phyloP scores from a whole-genome alignment of 2,113 vertebrate species.

The Leptobrachium leishanense region DNA sequence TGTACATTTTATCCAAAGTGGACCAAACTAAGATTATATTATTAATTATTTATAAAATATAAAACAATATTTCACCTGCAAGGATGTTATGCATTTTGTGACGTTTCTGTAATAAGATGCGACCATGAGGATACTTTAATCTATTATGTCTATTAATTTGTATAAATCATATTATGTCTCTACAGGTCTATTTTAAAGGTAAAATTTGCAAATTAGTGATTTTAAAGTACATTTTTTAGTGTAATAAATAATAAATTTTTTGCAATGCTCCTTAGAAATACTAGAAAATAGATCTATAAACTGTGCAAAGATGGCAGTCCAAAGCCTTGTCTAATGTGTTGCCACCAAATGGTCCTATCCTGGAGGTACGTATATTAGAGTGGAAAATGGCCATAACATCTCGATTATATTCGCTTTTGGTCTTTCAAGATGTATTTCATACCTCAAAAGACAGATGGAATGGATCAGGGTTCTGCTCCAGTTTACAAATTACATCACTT shows the following conservation, averaged over 20 bases:
- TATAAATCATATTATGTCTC: too few relatives aligned
- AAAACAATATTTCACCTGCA: too few relatives aligned
- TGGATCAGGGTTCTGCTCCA: conserved; percentile 11
- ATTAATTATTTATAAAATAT: too few relatives aligned
- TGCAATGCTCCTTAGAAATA: too few relatives aligned
- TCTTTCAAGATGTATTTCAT: conserved; percentile 48
- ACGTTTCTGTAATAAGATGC: too few relatives aligned
- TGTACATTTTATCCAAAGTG: too few relatives aligned
- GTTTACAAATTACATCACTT: conserved; percentile 36
- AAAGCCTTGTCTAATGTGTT: conserved; percentile 31
- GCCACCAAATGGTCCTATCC: conserved; percentile 36
- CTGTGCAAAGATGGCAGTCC: neutral
- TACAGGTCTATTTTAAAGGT: too few relatives aligned
- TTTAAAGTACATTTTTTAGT: neutral
- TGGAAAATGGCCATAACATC: conserved; percentile 47
- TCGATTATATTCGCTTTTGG: conserved; percentile 44
- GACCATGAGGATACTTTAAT: too few relatives aligned
- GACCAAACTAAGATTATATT: too few relatives aligned
- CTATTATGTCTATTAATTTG: too few relatives aligned
- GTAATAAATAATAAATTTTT: neutral
- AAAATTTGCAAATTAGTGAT: too few relatives aligned
- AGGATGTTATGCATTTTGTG: too few relatives aligned
- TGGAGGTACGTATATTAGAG: conserved; percentile 34
- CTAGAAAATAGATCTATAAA: neutral
- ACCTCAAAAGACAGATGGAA: conserved; percentile 38